Evolutionary conservation across 2,797 vertebrate genomes (phyloP), one percentile per base, ranked within the genome.

Genomic region (Tauraco hartlaubi): DNA sequence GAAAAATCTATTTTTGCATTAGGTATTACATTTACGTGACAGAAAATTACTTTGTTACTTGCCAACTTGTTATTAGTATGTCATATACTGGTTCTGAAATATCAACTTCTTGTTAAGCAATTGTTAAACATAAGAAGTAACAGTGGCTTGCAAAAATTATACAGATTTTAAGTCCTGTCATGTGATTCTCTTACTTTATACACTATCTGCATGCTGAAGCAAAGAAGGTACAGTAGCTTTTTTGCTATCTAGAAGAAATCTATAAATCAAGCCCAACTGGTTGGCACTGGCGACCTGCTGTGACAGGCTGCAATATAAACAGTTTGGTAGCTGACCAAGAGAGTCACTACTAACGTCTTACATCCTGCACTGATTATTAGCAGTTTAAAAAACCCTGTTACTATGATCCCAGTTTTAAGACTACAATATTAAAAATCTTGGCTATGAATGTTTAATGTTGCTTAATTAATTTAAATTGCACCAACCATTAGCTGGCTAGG

Each of bases 391-490:
- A 64, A 37, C 66, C 66, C 59, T 74, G 33, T 31, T 49, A 26
- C 7, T n/a, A 61, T 26, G 75, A 68, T 59, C 43, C 12, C 12
- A 61, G 35, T 67, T 93, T 94, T 67, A 79, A 91, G 68, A 77
- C 52, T 68, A 52, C 14, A 37, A 1, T 74, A 77, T 74, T 89
- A 81, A 92, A 93, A 93, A 39, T 71, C 63, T 43, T 74, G 23
- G 29, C 41, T 91, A 72, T 92, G 74, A 89, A 97, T 89, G 12
- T 96, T 95, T 96, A 92, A 96, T 93, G 67, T 31, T 26, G 17
- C 29, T 91, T 92, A 95, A 96, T 95, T 95, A 89, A 92, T 93
- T 96, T 93, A 93, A 94, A 94, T 80, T 52, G 63, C 56, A 76
- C 37, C 56, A 87, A 25, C n/a, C 56, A 46, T 69, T 95, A 79